Conservation (phyloP, 2,797 vertebrate species). For the Enteromius unitaeniatus region DNA sequence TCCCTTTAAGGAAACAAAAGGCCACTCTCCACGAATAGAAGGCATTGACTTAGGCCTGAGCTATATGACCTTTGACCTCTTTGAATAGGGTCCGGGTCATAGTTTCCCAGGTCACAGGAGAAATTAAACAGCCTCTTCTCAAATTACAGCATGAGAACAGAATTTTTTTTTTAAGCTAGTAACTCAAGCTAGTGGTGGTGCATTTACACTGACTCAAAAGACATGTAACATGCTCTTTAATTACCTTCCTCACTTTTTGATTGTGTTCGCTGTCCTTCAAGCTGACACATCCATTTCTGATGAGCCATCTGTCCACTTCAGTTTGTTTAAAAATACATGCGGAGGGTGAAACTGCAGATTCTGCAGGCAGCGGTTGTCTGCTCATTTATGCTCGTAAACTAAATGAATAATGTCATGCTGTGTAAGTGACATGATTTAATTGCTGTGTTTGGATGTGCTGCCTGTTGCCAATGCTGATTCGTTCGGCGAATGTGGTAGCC, state of each 20-base stretch:
- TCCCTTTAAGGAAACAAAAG: slow-evolving; percentile 48
- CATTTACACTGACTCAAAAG: slow-evolving; percentile 45
- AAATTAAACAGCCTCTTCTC: slow-evolving; percentile 70
- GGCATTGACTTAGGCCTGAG: slow-evolving; percentile 50
- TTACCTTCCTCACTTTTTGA: slow-evolving; percentile 65
- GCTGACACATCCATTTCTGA: slow-evolving; percentile 59
- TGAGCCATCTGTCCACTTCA: slow-evolving; percentile 63
- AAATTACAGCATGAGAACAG: slow-evolving; percentile 60
- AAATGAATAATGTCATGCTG: slow-evolving; percentile 25
- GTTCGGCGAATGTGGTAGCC: not conserved
- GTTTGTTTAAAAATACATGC: slow-evolving; percentile 75
- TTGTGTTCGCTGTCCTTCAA: slow-evolving; percentile 69
- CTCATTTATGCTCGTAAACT: slow-evolving; percentile 17
- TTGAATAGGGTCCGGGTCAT: slow-evolving; percentile 65
- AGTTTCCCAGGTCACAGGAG: slow-evolving; percentile 67
- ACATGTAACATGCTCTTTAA: slow-evolving; percentile 69
- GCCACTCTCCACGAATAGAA: slow-evolving; percentile 67
- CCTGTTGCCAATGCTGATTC: slow-evolving; percentile 2
- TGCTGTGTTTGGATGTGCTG: not conserved
- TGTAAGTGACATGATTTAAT: slow-evolving; percentile 27
- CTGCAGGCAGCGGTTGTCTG: not conserved
- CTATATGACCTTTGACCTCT: slow-evolving; percentile 65
- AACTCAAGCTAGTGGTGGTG: slow-evolving; percentile 62
- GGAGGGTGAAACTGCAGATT: slow-evolving; percentile 65
- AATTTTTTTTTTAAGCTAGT: slow-evolving; percentile 61